phyloP scores from a whole-genome alignment of 2,797 vertebrate genomes.

The Limosa lapponica region DNA sequence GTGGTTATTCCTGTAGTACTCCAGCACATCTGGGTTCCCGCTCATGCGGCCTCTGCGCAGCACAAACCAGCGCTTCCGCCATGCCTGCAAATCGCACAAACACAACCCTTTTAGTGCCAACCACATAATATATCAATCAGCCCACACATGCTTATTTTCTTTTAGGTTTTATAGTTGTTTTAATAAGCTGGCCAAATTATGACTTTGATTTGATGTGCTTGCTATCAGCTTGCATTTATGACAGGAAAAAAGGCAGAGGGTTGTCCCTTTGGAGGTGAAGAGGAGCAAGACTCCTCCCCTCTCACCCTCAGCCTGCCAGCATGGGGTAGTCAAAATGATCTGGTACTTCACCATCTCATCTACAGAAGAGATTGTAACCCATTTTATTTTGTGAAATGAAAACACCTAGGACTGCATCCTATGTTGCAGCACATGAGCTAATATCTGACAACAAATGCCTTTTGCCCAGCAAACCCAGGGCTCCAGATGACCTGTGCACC shows the following conservation, averaged over 20 bases:
- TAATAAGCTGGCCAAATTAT: not conserved
- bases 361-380: not conserved
- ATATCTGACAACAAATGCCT: not conserved
- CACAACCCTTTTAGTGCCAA: not conserved
- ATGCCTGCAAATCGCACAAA: conserved; percentile 81
- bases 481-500: not conserved
- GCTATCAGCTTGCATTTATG: not conserved
- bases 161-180: not conserved
- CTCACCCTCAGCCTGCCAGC: not conserved
- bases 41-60: conserved; percentile 94
- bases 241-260: not conserved
- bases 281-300: not conserved
- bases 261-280: not conserved
- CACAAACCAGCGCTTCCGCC: conserved; percentile 98
- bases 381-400: not conserved
- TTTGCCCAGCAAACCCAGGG: not conserved
- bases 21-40: conserved; percentile 93
- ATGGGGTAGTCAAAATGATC: not conserved
- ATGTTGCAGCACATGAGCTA: not conserved
- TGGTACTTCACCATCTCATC: not conserved
- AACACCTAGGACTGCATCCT: not conserved
- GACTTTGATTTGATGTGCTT: not conserved
- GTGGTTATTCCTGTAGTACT: conserved; percentile 92
- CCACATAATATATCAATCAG: not conserved
- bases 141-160: not conserved